Conservation (phyloP, 2,888 invertebrate species). For the Metacarcinus magister region DNA sequence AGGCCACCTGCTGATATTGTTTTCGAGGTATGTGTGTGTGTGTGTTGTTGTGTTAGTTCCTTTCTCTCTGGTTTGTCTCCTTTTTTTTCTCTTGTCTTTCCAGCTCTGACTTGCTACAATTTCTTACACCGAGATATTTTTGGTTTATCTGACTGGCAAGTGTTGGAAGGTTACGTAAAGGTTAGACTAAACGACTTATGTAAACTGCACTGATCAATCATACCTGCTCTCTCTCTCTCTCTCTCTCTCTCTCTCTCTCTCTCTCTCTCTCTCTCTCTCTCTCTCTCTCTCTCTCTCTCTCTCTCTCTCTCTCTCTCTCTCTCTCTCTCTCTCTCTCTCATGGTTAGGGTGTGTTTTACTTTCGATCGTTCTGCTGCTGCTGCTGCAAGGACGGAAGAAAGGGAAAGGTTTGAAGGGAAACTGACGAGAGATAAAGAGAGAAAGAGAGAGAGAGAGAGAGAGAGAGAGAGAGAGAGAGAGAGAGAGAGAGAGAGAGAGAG, state of each 20-base stretch:
- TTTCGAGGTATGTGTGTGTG: background rate
- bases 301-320: slow-evolving; percentile 26
- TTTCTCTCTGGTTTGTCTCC: background rate
- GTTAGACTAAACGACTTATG: too few species aligned
- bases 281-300: background rate
- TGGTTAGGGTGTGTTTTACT: background rate
- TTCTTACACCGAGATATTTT: too few species aligned
- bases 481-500: background rate
- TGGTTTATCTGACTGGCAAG: too few species aligned
- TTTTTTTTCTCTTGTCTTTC: background rate
- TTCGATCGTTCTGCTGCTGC: background rate
- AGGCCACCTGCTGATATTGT: background rate
- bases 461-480: background rate
- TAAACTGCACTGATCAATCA: too few species aligned
- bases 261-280: slow-evolving; percentile 9
- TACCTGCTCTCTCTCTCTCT: too few species aligned
- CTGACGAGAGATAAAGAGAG: background rate
- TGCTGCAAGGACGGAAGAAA: slow-evolving; percentile 8
- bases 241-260: background rate
- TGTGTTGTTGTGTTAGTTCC: background rate
- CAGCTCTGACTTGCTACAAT: background rate
- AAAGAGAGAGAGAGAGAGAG: background rate
- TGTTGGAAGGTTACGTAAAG: too few species aligned
- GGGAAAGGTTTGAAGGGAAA: background rate
- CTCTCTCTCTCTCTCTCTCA: slow-evolving; percentile 26